Conservation (phyloP, 2,797 vertebrate species). For the Allobates femoralis region DNA sequence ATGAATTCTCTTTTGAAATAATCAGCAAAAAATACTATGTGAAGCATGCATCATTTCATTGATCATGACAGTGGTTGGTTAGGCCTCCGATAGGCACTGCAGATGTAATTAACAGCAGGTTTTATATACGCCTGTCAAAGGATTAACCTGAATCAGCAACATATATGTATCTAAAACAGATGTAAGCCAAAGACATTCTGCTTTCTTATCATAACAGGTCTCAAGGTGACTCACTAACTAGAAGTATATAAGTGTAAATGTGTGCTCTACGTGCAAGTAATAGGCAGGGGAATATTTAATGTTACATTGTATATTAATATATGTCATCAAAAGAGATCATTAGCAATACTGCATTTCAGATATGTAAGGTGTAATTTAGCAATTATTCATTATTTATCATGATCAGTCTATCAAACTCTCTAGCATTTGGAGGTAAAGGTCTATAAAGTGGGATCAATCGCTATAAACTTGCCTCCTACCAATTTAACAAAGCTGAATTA, state of each 20-base stretch:
- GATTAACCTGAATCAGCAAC: conserved; percentile 25
- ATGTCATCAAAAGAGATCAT: neutral
- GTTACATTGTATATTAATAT: neutral
- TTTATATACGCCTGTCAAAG: conserved; percentile 29
- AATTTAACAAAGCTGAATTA: too few species aligned
- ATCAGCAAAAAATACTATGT: neutral
- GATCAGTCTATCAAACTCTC: too few species aligned
- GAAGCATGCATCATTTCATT: conserved; percentile 19
- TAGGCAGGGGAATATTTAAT: neutral
- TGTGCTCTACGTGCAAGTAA: neutral
- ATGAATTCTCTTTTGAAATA: conserved; percentile 11
- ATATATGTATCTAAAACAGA: conserved; percentile 30
- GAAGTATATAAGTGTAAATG: neutral
- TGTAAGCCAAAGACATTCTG: conserved; percentile 21
- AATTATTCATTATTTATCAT: too few species aligned
- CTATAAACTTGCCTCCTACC: too few species aligned
- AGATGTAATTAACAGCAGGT: conserved; percentile 38
- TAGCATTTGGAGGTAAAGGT: too few species aligned
- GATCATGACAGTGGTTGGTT: conserved; percentile 11
- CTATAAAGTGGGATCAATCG: too few species aligned
- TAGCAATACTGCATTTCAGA: neutral
- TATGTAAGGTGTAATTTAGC: neutral
- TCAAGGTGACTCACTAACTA: conserved; percentile 22
- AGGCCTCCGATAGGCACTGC: conserved; percentile 22
- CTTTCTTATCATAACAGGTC: conserved; percentile 13